Base-by-base conservation (phyloP, 2,888 invertebrate genomes). In the Slavum lentiscoides region DNA sequence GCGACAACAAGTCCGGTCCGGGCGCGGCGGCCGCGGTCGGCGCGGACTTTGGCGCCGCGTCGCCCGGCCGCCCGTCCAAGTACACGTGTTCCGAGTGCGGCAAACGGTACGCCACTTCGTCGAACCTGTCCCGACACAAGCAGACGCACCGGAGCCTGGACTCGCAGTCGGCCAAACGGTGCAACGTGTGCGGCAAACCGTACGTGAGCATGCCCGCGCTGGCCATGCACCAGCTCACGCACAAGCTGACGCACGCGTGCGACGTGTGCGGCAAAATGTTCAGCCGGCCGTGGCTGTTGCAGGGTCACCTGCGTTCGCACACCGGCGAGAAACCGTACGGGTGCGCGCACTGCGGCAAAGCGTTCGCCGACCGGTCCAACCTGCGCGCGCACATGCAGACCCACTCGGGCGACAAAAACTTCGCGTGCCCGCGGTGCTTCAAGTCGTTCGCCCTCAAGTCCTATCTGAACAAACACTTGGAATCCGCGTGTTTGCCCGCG, bases 161-260 rank as follows among this genome's bases (percentile, higher is more conserved):
- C 88, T 96, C 96, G 17, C 93, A 94, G 85, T 92, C 94, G 83
- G 97, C 97, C 68, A 97, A 96, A 88, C 94, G 95, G 85, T 98
- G 98, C 87, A 93, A 93, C 85, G 95, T 96, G 84, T 98, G 97
- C 88, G 95, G 95, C 84, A 97, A 97, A 88, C 95, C 96, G 21
- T 98, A 98, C 88, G 98, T 98, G 77, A 95, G 95, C 84, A 98
- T 98, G 97, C 98, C 98, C 0, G 97, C 97, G 5, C 89, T 98
- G 82, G 95, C 97, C 67, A 97, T 95, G 93, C 95, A 94, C 87
- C 91, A 95, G 83, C 90, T 94, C 73, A 97, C 96, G 74, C 98
- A 98, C 89, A 96, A 96, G 86, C 90, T 97, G 85, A 92, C 92
- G 21, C 97, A 98, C 89, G 93, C 93, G 85, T 98, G 98, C 87